Percentiles rank a stretch among this genome's conserved stretches.
Evolutionary conservation across 2,888 invertebrate genomes (phyloP).

Genomic region (Drosophila yooni): DNA sequence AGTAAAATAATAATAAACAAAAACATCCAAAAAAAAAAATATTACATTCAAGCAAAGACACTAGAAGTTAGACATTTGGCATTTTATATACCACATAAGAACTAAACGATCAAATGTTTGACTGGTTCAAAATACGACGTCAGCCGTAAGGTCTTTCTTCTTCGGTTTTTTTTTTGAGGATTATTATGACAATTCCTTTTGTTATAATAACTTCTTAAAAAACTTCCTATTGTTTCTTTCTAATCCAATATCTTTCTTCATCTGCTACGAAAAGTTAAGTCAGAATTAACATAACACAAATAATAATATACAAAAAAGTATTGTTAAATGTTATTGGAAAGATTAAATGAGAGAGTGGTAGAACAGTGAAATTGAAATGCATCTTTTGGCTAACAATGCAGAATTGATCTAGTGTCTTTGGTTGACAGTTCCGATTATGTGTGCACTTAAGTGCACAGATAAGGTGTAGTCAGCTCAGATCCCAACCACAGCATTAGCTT

Average conservation of each 20-base stretch:
- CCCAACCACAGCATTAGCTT: not conserved
- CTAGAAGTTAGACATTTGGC: not conserved
- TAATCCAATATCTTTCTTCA: no score
- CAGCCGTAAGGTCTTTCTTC: not conserved
- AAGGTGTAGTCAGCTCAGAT: not conserved
- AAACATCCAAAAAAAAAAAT: not conserved
- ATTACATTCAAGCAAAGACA: constrained; percentile 1
- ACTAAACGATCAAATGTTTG: not conserved
- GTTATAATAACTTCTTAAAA: not conserved
- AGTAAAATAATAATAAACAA: not conserved
- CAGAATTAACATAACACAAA: no score
- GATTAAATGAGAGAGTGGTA: not conserved
- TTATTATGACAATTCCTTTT: not conserved
- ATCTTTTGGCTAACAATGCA: not conserved
- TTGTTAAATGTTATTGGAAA: no score
- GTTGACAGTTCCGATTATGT: constrained; percentile 4
- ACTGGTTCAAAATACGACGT: no score
- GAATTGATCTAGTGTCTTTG: constrained; percentile 3
- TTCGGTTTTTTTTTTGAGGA: not conserved
- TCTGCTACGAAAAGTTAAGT: no score
- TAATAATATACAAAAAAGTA: no score
- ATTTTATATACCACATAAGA: not conserved
- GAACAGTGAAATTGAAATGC: not conserved
- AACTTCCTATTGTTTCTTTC: not conserved
- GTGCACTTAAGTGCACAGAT: not conserved